A percentile compares a stretch with the other conserved stretches of the same genome.
Evolutionary conservation across 2,888 invertebrate genomes (phyloP).

Genomic region (Conistra vaccinii): DNA sequence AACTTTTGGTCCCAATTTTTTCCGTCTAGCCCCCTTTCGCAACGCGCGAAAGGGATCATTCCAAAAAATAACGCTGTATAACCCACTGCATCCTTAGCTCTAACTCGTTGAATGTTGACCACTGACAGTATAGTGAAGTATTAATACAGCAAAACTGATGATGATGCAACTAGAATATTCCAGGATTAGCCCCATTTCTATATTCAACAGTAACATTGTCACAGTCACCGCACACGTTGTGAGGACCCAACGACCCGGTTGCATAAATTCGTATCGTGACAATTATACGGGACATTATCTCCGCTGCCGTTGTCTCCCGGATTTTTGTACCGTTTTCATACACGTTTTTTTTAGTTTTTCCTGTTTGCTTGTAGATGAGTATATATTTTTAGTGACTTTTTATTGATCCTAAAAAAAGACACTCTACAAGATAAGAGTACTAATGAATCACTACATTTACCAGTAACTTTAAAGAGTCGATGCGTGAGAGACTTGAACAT

Average conservation of each 20-base stretch:
- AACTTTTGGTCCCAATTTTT: no score
- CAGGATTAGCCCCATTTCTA: not conserved
- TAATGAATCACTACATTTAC: not conserved
- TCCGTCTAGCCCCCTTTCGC: no score
- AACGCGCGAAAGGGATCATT: no score
- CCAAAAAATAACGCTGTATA: no score
- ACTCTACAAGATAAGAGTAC: no score
- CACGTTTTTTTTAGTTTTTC: constrained; percentile 38
- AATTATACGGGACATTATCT: constrained; percentile 75
- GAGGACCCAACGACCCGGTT: constrained; percentile 70
- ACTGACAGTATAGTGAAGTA: not conserved
- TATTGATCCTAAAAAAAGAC: not conserved
- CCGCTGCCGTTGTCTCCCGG: constrained; percentile 58
- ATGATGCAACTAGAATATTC: constrained; percentile 18
- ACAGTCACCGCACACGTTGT: constrained; percentile 56
- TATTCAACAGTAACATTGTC: constrained; percentile 43
- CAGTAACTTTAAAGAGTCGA: no score
- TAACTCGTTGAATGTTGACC: not conserved
- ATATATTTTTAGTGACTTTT: not conserved
- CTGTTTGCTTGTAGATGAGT: constrained; percentile 1
- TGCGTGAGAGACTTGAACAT: no score
- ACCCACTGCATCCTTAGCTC: not conserved
- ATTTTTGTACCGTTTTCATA: constrained; percentile 58
- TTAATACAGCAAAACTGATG: not conserved
- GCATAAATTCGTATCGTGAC: constrained; percentile 78